Percentiles rank a stretch among this genome's conserved stretches.
phyloP scores from a whole-genome alignment of 2,113 vertebrate genomes.

The Corythaeola cristata region DNA sequence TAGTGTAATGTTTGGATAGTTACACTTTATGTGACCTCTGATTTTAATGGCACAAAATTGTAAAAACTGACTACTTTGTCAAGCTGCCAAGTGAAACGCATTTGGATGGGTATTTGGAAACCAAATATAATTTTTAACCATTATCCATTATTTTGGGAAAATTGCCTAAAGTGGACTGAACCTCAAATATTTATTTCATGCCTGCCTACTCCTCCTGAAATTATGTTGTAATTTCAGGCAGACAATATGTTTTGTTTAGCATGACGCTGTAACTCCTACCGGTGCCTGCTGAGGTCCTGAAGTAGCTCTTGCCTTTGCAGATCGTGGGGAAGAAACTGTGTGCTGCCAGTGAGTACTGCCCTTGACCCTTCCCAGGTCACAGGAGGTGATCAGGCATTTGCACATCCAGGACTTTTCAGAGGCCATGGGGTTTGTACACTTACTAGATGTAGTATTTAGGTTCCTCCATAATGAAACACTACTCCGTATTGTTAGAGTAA shows the following conservation, averaged over 20 bases:
- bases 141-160: conserved; percentile 13
- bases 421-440: background rate
- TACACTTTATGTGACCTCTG: background rate
- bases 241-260: background rate
- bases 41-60: conserved; percentile 4
- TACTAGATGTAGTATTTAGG: background rate
- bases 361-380: background rate
- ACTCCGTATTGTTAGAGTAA: background rate
- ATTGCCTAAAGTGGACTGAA: background rate
- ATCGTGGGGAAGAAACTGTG: background rate
- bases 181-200: background rate
- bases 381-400: background rate
- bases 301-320: background rate
- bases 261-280: background rate
- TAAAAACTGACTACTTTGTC: background rate
- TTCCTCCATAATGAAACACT: background rate
- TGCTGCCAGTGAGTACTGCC: background rate
- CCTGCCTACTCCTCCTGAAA: background rate
- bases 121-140: background rate
- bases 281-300: background rate
- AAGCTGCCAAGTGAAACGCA: conserved; percentile 5
- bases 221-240: background rate
- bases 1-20: conserved; percentile 13
- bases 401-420: background rate
- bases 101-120: conserved; percentile 17